phyloP scores from a whole-genome alignment of 2,797 vertebrate species.

The Anableps anableps region DNA sequence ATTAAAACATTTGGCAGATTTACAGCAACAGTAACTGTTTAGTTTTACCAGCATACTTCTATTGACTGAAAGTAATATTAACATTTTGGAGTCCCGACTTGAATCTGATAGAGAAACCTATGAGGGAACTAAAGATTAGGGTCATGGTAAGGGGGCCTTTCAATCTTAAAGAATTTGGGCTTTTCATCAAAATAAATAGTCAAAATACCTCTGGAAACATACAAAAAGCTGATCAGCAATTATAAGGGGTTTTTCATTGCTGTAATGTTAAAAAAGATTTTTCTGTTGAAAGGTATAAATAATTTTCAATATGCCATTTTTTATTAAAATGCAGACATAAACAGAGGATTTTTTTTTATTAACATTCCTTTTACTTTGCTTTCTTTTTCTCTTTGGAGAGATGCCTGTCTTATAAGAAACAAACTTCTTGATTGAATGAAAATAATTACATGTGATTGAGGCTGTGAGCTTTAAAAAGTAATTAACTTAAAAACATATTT shows the following conservation, averaged over 20 bases:
- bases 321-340: background rate
- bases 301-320: background rate
- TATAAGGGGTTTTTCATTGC: background rate
- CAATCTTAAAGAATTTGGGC: background rate
- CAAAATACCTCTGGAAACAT: background rate
- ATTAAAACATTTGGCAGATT: background rate
- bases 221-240: background rate
- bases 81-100: background rate
- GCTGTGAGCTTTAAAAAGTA: background rate
- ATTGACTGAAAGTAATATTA: background rate
- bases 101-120: background rate
- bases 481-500: background rate
- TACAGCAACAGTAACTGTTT: background rate
- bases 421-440: background rate
- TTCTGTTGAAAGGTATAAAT: background rate
- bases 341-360: background rate
- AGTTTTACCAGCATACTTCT: background rate
- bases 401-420: background rate
- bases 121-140: background rate
- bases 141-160: background rate
- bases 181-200: background rate
- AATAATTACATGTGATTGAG: too few species aligned
- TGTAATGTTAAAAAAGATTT: background rate
- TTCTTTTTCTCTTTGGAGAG: background rate
- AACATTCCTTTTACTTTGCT: background rate